phyloP scores from a whole-genome alignment of 2,797 vertebrate genomes.

The Semotilus atromaculatus region DNA sequence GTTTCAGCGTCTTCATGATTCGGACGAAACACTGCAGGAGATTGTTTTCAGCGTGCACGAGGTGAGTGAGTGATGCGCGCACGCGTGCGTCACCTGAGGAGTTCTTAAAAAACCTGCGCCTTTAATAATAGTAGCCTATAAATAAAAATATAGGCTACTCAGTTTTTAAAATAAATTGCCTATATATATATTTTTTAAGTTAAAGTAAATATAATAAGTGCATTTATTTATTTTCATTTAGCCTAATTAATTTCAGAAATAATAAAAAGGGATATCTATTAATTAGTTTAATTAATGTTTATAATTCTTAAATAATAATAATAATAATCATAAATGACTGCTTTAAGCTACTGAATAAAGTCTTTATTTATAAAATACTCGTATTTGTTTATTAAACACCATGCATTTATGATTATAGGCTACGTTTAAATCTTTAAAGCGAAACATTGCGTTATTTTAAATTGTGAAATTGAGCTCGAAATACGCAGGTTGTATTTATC shows the following conservation, averaged over 20 bases:
- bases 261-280: not conserved
- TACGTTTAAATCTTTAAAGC: not conserved
- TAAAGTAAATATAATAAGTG: not conserved
- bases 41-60: constrained; percentile 49
- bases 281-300: not conserved
- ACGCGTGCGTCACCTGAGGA: constrained; percentile 47
- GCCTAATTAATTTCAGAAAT: not conserved
- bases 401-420: not conserved
- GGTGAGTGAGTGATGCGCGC: constrained; percentile 48
- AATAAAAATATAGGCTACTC: not conserved
- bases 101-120: not conserved
- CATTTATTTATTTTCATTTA: too few species aligned
- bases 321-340: not conserved
- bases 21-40: constrained; percentile 26
- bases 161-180: not conserved
- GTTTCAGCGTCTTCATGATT: constrained; percentile 26
- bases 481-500: not conserved
- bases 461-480: not conserved
- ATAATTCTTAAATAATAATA: not conserved
- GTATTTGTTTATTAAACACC: not conserved
- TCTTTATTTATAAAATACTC: not conserved
- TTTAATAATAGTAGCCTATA: not conserved
- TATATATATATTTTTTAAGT: too few species aligned
- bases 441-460: not conserved
- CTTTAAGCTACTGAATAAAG: not conserved